These are phyloP conservation scores for Ganaspis sp. DNA, from an alignment of 1,140 invertebrate species.

Conservation along the genomic window DNA sequence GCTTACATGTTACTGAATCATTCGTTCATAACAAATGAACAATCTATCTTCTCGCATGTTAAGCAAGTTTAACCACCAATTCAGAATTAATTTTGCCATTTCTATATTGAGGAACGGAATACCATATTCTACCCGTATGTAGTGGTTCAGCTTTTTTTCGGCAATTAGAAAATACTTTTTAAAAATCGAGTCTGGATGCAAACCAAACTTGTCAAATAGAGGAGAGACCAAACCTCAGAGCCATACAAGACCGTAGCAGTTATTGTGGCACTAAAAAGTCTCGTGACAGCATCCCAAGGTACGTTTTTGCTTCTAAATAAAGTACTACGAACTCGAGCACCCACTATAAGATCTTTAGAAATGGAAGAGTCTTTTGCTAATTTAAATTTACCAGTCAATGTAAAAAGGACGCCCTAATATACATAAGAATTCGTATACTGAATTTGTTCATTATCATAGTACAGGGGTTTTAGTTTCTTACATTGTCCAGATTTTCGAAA, in stretches of 20 bases:
- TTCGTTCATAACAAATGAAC: too few relatives aligned
- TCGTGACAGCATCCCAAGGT: not conserved
- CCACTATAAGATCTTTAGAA: not conserved
- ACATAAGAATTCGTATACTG: not conserved
- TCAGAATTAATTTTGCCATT: too few relatives aligned
- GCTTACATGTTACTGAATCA: too few relatives aligned
- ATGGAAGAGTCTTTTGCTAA: not conserved
- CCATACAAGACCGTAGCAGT: not conserved
- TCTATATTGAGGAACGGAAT: too few relatives aligned
- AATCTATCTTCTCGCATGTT: too few relatives aligned
- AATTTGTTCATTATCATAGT: not conserved
- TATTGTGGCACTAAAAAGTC: not conserved
- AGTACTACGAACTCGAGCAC: not conserved
- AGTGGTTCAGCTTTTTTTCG: too few relatives aligned
- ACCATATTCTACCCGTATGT: too few relatives aligned
- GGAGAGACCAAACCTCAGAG: not conserved
- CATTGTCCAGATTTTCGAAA: not conserved
- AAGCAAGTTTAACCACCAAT: too few relatives aligned
- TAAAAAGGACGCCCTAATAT: not conserved
- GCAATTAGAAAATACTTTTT: not conserved
- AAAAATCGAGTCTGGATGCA: not conserved
- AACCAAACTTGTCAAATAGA: not conserved
- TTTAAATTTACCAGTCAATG: not conserved
- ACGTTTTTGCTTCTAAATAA: not conserved
- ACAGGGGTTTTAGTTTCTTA: not conserved